Evolutionary conservation across 2,888 invertebrate genomes (phyloP).

Genomic region (Eubasilissa splendida): DNA sequence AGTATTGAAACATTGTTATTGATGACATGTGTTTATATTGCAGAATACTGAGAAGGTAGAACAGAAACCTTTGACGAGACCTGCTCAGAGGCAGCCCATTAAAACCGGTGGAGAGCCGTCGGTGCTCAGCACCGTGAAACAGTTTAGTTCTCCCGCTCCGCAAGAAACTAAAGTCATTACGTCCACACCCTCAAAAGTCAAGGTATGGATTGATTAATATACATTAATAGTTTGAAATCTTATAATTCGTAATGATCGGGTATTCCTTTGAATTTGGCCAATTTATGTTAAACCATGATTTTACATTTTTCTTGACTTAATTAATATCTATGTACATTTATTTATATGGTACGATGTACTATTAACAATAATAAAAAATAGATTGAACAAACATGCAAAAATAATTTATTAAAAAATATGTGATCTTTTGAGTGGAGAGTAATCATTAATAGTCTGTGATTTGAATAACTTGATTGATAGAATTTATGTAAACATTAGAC

Average conservation of each 20-base stretch:
- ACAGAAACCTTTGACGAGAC: conserved; percentile 44
- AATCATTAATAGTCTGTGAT: too few species aligned
- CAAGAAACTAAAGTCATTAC: conserved; percentile 24
- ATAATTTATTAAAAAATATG: too few species aligned
- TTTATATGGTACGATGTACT: too few species aligned
- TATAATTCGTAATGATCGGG: not conserved
- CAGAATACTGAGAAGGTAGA: conserved; percentile 46
- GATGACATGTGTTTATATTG: not conserved
- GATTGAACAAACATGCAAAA: too few species aligned
- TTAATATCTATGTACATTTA: too few species aligned
- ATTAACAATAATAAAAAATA: too few species aligned
- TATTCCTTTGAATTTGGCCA: not conserved
- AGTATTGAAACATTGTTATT: not conserved
- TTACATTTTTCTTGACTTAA: too few species aligned
- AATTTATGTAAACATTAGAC: too few species aligned
- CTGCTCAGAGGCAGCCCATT: conserved; percentile 50
- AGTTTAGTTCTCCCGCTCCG: conserved; percentile 48
- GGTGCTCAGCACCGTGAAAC: conserved; percentile 50
- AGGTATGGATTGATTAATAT: conserved; percentile 28
- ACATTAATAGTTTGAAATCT: not conserved
- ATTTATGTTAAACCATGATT: too few species aligned
- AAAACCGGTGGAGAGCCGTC: conserved; percentile 54
- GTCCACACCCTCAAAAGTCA: conserved; percentile 44
- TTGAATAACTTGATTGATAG: too few species aligned
- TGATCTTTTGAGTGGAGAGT: too few species aligned